Evolutionary conservation across 2,888 invertebrate species (phyloP), one percentile per base, ranked within the genome.

Genomic region (Epistrophe grossulariae): DNA sequence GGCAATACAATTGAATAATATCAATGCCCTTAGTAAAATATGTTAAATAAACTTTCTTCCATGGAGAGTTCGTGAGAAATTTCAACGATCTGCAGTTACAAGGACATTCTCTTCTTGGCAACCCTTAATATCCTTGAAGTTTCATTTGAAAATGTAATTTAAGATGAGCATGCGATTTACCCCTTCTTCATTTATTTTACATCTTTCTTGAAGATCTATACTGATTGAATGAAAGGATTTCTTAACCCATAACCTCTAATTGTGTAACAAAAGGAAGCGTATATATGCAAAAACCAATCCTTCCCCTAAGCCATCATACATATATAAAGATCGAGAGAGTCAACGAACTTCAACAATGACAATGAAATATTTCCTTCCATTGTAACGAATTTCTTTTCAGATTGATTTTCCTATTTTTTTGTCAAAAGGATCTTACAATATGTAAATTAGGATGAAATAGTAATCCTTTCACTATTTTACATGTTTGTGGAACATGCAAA

Each of bases 391-490:
- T 87, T 66, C 43, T 31, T 64, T 74, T 19, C 24, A 64, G 19
- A 19, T 45, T 48, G 31, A 28, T 60, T 64, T 15, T 50, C 10
- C 9, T 50, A 4, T 50, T 19, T 50, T 24, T 52, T 15, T 24
- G 28, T 15, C 60, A 55, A 72, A 52, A 70, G 62, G 70, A 71
- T 74, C 73, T 78, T 73, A 62, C 74, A 78, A 83, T 83, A 87
- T 87, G 87, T 83, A 87, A 87, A 87, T 87, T 79, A 82, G 79
- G 71, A 87, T 60, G 64, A 76, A 87, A 87, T 76, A 55, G 60
- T 72, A 87, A 87, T 82, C 87, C 83, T 87, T 87, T 87, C 79
- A 83, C 83, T 79, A 48, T 24, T 83, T 83, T 87, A 82, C 85
- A 74, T 79, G 74, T 38, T 4, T 40, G 45, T 43, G 57, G 31